Evolutionary conservation across 2,797 vertebrate genomes (phyloP), one percentile per base, ranked within the genome.

Genomic region (Crax fasciolata): DNA sequence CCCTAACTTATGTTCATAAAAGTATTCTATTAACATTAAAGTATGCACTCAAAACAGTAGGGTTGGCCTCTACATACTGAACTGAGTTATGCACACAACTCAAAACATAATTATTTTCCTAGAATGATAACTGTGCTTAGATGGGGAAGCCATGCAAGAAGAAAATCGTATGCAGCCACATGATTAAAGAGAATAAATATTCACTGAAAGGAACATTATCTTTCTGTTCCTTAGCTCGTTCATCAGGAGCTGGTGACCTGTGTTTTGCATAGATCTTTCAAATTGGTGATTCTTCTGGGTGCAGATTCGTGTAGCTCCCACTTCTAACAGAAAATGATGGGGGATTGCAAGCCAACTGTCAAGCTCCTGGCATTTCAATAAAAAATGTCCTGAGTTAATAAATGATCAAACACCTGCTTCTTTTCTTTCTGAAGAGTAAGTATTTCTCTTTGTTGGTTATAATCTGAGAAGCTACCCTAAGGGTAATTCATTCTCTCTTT

Each of bases 401-500:
- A 82, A 96, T 84, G 58, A 94, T 95, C 93, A 96, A 97, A 94
- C 28, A 93, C 43, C 55, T 66, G 23, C 90, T 97, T 96, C 46
- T 91, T 93, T 95, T 96, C 87, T 91, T 95, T 93, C 84, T 89
- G 89, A 96, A 91, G 58, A 83, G 66, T 81, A 96, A 94, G 58
- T 38, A 21, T 48, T 83, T 87, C 83, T 88, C 77, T 95, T 78
- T 81, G 49, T 61, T 93, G 46, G 63, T 87, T 93, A 23, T 70
- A 84, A 58, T 70, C 35, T 55, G 43, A 78, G 83, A 76, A 96
- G 52, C 28, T 80, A 90, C 61, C 77, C 86, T 67, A 72, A 92
- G 89, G 66, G 20, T 91, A 94, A 78, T 77, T 80, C 72, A 90
- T 41, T 66, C 41, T 80, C 14, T 90, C 44, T 84, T 83, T 89